These are phyloP conservation scores for Amaurobius ferox DNA, from an alignment of 2,888 invertebrate species.

Conservation along the genomic window DNA sequence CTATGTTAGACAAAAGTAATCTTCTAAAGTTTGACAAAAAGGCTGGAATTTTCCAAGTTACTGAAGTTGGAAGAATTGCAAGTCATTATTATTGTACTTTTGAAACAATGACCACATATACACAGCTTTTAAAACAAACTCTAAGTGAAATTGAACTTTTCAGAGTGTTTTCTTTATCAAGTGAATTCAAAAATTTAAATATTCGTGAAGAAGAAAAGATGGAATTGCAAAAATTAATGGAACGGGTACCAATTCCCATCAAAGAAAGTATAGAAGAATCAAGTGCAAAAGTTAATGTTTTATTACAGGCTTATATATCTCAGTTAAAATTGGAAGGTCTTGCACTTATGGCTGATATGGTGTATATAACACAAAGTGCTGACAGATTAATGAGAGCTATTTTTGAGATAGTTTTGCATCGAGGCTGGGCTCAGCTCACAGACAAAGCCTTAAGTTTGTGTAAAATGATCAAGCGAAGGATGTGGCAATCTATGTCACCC, in stretches of 20 bases:
- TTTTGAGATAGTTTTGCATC: slow-evolving; percentile 93
- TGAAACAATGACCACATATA: slow-evolving; percentile 97
- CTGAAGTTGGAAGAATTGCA: slow-evolving; percentile 97
- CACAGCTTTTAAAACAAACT: slow-evolving; percentile 96
- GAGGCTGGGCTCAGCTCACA: slow-evolving; percentile 98
- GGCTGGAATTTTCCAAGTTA: slow-evolving; percentile 91
- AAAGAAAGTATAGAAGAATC: slow-evolving; percentile 99
- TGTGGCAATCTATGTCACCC: slow-evolving; percentile 99
- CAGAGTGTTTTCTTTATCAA: slow-evolving; percentile 96
- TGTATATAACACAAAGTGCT: slow-evolving; percentile 98
- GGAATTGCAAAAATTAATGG: slow-evolving; percentile 96
- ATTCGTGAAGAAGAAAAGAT: slow-evolving; percentile 96
- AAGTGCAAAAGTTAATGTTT: slow-evolving; percentile 95
- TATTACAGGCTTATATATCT: slow-evolving; percentile 98
- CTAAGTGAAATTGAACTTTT: slow-evolving; percentile 98
- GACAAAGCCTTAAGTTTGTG: slow-evolving; percentile 96
- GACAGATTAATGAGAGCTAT: slow-evolving; percentile 95
- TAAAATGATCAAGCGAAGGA: slow-evolving; percentile 81
- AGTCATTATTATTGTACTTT: slow-evolving; percentile 99
- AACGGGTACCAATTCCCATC: slow-evolving; percentile 97
- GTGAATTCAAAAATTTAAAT: slow-evolving; percentile 94
- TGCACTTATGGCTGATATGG: slow-evolving; percentile 99
- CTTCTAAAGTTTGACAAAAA: slow-evolving; percentile 96
- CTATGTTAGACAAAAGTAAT: slow-evolving; percentile 93
- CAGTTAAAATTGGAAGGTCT: slow-evolving; percentile 98